Percentiles rank a stretch among this genome's conserved stretches.
These are phyloP conservation scores for Galbula dea DNA, from an alignment of 2,113 vertebrate species.

Conservation along the genomic window DNA sequence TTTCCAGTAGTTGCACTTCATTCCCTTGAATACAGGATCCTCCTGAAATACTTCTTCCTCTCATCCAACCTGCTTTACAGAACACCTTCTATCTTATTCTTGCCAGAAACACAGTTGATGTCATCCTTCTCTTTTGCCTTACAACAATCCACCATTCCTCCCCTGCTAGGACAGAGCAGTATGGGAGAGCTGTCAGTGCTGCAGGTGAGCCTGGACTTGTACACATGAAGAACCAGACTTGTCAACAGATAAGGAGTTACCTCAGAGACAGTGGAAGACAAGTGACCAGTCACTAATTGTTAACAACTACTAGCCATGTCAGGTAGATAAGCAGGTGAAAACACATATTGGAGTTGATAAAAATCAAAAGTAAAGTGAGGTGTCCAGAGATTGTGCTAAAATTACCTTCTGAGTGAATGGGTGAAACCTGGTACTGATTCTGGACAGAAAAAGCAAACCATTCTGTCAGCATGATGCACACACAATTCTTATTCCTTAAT, in stretches of 20 bases:
- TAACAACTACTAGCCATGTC: neutral
- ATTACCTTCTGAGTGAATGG: neutral
- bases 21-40: neutral
- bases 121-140: neutral
- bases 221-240: neutral
- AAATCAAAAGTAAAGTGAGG: neutral
- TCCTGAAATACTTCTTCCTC: neutral
- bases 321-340: neutral
- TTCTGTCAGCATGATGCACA: neutral
- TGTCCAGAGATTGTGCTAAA: neutral
- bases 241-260: neutral
- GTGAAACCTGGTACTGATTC: neutral
- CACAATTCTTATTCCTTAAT: neutral
- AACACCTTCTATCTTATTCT: neutral
- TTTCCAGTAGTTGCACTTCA: neutral
- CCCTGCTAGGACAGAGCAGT: neutral
- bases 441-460: conserved; percentile 5
- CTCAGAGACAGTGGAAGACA: neutral
- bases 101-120: neutral
- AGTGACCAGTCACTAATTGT: neutral
- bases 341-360: neutral
- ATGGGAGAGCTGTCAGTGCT: neutral
- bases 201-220: neutral
- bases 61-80: neutral
- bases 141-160: neutral